A percentile compares a stretch with the other conserved stretches of the same genome.
phyloP scores from a whole-genome alignment of 2,797 vertebrate genomes.

The Anabas testudineus region DNA sequence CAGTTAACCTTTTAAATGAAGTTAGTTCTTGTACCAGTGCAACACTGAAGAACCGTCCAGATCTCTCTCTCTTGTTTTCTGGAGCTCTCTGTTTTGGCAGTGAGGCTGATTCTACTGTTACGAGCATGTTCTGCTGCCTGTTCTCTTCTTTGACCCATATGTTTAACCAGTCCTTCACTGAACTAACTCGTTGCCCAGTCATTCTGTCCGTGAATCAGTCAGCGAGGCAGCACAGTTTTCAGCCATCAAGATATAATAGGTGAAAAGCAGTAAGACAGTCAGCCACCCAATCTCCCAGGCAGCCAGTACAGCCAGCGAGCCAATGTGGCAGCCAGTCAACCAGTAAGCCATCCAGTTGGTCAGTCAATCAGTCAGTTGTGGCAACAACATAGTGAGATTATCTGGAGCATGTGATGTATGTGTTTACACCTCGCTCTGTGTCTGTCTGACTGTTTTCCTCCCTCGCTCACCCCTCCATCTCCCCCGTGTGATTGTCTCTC shows the following conservation, averaged over 20 bases:
- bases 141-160: too few relatives aligned
- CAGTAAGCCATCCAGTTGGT: slow-evolving; percentile 40
- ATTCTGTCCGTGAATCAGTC: neutral
- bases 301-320: neutral
- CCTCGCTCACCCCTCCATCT: slow-evolving; percentile 12
- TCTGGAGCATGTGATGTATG: slow-evolving; percentile 70
- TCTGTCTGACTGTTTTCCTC: slow-evolving; percentile 6
- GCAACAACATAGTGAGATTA: slow-evolving; percentile 54
- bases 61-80: too few relatives aligned
- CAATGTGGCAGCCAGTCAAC: slow-evolving; percentile 24
- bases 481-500: slow-evolving; percentile 31
- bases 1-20: too few relatives aligned
- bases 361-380: slow-evolving; percentile 37
- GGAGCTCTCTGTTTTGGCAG: too few relatives aligned
- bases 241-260: neutral
- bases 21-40: too few relatives aligned
- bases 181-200: neutral
- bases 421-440: slow-evolving; percentile 45
- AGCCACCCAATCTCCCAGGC: neutral
- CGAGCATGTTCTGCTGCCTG: too few relatives aligned
- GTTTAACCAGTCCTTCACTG: too few relatives aligned
- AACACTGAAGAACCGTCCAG: too few relatives aligned
- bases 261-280: slow-evolving; percentile 10
- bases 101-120: too few relatives aligned
- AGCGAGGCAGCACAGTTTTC: neutral